These are phyloP conservation scores for Maccullochella peelii DNA, from an alignment of 2,113 vertebrate genomes.

Conservation along the genomic window DNA sequence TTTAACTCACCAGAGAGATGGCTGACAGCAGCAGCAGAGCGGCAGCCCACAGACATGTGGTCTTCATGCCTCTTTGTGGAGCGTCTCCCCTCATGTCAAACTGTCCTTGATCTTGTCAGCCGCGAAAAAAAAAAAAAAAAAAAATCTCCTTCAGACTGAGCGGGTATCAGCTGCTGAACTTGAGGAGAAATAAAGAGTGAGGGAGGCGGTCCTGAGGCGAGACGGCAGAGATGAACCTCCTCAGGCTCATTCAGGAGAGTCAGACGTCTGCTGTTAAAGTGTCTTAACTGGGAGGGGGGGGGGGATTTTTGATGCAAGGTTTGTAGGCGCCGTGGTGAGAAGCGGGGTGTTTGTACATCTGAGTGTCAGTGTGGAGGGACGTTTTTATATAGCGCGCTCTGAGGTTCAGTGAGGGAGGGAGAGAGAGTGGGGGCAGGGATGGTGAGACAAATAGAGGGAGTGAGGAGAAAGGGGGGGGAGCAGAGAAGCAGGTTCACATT, in stretches of 20 bases:
- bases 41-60: constrained; percentile 65
- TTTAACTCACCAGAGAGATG: constrained; percentile 77
- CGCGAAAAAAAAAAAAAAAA: constrained; percentile 1
- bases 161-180: constrained; percentile 60
- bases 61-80: constrained; percentile 71
- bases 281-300: constrained; percentile 14
- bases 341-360: constrained; percentile 66
- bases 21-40: constrained; percentile 70
- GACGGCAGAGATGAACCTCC: constrained; percentile 32
- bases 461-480: constrained; percentile 16
- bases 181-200: constrained; percentile 46
- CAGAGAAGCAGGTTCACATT: constrained; percentile 39
- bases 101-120: constrained; percentile 60
- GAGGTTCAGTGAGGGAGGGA: constrained; percentile 48
- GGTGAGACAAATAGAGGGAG: constrained; percentile 16
- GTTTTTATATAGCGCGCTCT: constrained; percentile 75
- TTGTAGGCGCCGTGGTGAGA: constrained; percentile 37
- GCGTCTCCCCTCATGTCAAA: constrained; percentile 59
- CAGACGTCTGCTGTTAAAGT: constrained; percentile 36
- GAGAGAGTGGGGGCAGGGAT: constrained; percentile 15
- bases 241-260: constrained; percentile 65
- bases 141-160: constrained; percentile 44
- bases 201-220: constrained; percentile 50
- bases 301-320: not conserved
- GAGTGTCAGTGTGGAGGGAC: constrained; percentile 65